Conservation (phyloP, 1,140 invertebrate genomes). For the Anoplolepis gracilipes region DNA sequence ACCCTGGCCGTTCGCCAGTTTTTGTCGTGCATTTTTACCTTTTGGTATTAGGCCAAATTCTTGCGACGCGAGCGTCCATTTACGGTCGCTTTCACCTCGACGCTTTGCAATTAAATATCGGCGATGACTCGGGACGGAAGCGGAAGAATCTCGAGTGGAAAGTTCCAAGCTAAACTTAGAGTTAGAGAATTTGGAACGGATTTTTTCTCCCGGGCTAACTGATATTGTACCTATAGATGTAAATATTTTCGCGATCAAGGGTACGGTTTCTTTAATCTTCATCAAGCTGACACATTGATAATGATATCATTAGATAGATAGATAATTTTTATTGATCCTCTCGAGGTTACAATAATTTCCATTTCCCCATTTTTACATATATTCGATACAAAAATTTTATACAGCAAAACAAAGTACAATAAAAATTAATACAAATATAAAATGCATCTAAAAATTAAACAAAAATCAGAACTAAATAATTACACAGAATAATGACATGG, state of each 20-base stretch:
- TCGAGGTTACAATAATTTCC: too few species aligned
- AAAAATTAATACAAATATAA: too few species aligned
- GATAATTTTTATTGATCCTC: too few species aligned
- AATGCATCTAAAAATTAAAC: too few species aligned
- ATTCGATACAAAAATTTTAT: too few species aligned
- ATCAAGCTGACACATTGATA: neutral
- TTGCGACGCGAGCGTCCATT: conserved; percentile 45
- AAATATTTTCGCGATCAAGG: neutral
- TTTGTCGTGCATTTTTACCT: conserved; percentile 45
- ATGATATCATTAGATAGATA: too few species aligned
- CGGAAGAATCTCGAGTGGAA: neutral
- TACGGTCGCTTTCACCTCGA: conserved; percentile 41
- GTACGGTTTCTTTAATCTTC: neutral
- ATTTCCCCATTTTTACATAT: too few species aligned
- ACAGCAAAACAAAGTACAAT: too few species aligned
- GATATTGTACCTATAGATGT: neutral
- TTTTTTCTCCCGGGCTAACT: conserved; percentile 22
- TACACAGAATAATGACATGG: too few species aligned
- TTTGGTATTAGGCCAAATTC: conserved; percentile 68
- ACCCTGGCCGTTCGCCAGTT: conserved; percentile 62
- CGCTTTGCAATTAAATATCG: conserved; percentile 33
- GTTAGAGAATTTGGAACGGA: conserved; percentile 5
- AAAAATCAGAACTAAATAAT: too few species aligned
- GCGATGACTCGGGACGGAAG: neutral
- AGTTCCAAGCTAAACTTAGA: conserved; percentile 28